Evolutionary conservation across 2,113 vertebrate species (phyloP).

Genomic region (Todiramphus saurophagus): DNA sequence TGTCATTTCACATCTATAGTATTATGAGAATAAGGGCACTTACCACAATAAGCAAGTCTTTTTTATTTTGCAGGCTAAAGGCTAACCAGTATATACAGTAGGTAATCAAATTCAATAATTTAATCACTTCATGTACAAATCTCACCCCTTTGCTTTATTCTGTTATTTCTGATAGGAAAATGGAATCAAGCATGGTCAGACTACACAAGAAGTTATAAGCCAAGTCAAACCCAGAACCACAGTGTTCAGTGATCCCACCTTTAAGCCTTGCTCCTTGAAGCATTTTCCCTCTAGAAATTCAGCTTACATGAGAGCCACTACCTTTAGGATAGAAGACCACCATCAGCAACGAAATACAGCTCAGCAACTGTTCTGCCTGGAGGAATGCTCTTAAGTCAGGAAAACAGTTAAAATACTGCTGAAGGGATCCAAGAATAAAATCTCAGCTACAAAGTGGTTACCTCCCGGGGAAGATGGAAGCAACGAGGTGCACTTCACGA

Average conservation of each 20-base stretch:
- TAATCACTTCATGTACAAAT: neutral
- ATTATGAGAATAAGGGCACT: neutral
- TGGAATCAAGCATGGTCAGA: neutral
- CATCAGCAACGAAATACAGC: neutral
- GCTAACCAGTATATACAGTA: neutral
- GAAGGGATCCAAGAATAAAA: neutral
- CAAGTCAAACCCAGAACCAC: neutral
- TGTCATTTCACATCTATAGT: neutral
- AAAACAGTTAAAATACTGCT: rapidly evolving
- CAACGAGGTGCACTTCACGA: rapidly evolving
- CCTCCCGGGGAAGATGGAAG: neutral
- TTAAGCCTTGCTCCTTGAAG: neutral
- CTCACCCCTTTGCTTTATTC: neutral
- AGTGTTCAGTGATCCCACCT: neutral
- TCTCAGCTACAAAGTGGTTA: rapidly evolving
- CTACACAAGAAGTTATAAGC: neutral
- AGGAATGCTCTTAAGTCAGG: neutral
- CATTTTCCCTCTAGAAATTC: neutral
- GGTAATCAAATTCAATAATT: neutral
- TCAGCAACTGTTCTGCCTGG: neutral
- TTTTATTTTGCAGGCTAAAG: neutral
- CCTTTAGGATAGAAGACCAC: neutral
- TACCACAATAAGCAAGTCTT: neutral
- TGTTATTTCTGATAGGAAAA: neutral
- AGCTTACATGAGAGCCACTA: neutral